Evolutionary conservation across 2,797 vertebrate genomes (phyloP).

Genomic region (Muscicapa striata): DNA sequence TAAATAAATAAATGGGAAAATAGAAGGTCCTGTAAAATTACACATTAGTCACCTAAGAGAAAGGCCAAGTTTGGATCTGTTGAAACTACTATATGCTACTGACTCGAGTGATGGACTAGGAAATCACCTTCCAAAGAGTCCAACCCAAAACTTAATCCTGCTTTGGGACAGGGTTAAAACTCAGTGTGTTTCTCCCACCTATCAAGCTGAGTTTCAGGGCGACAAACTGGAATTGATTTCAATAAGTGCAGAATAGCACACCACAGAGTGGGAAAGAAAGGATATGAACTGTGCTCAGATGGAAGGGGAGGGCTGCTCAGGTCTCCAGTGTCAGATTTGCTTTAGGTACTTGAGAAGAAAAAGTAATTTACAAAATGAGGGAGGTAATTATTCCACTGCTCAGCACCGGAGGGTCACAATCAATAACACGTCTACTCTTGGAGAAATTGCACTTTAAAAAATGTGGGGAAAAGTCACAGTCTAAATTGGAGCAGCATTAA

Average conservation of each 20-base stretch:
- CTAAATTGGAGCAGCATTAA: background rate
- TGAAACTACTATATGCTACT: background rate
- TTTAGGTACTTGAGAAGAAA: background rate
- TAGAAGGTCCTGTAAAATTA: background rate
- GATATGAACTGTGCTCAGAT: background rate
- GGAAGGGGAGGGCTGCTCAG: background rate
- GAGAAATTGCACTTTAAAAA: background rate
- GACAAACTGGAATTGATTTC: background rate
- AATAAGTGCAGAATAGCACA: background rate
- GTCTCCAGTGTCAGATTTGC: background rate
- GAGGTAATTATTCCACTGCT: background rate
- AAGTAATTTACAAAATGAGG: background rate
- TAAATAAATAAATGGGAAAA: background rate
- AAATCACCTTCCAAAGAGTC: background rate
- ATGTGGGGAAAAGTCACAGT: background rate
- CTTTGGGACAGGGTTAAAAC: background rate
- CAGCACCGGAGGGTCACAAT: background rate
- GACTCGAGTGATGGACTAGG: background rate
- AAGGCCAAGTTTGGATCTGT: background rate
- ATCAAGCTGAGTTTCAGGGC: background rate
- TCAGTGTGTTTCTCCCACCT: background rate
- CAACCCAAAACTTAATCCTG: background rate
- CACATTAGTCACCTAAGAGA: background rate
- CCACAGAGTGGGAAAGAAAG: background rate
- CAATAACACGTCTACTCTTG: background rate